Base-by-base conservation (phyloP, 2,797 vertebrate species). In the Lithobates sylvaticus region DNA sequence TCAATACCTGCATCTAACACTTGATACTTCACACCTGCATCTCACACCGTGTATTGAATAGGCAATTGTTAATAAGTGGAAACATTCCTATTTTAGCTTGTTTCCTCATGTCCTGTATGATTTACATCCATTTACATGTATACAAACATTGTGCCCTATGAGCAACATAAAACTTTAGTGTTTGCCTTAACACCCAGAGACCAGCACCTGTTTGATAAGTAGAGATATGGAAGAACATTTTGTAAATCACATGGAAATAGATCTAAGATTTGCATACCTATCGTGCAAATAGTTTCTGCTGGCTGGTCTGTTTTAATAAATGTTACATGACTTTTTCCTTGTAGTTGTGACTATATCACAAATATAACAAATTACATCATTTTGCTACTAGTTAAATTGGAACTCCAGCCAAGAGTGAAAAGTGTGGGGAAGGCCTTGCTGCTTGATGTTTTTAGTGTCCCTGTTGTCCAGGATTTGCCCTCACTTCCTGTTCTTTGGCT, bases 241-340 rank as follows among this genome's bases (percentile, higher is more conserved):
- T 69, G 65, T n/a, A 50, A 34, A 67, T 29, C 6, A 13, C 39
- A 70, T 50, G 44, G 65, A 50, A 50, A 70, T 13, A n/a, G 16
- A 78, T 44, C 29, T 21, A 3, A 69, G 9, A 54, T 80, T 80
- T 80, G 78, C 78, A 80, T 70, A 34, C 10, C 29, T 50, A 67
- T 61, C 5, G 1, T 21, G 10, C 10, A 67, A 27, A 26, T 10
- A 26, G 27, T 67, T 27, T 67, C 21, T 23, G 54, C 8, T 61
- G 7, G 7, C 54, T 21, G 12, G 65, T 29, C 65, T 67, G 26
- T 26, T 67, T 67, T 10, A 67, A 13, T 26, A 65, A 65, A 65
- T 65, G 21, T 12, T 10, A 65, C 21, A 2, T 26, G 23, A 15
- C 2, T 5, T 67, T 26, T 26, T 61, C 65, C 65, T 10, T 12